Evolutionary conservation across 2,113 vertebrate genomes (phyloP), one percentile per base, ranked within the genome.

Genomic region (Alethe castanea): DNA sequence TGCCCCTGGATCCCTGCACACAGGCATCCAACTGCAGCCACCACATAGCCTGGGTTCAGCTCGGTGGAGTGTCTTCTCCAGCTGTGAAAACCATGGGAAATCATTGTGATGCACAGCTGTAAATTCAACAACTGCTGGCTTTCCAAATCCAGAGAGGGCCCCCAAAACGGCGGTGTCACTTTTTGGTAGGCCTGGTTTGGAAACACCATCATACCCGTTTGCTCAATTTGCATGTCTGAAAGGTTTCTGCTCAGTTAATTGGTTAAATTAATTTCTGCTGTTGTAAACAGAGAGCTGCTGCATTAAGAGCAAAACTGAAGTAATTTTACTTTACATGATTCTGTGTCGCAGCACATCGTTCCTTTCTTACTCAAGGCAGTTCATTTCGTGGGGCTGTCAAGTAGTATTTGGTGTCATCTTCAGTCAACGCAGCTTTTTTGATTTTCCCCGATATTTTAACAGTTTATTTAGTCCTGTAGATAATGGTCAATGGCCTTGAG

Each of bases 401-500:
- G 54, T 80, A 60, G 50, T 38, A 50, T 38, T 79, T 88, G 44
- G 70, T 48, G 70, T 84, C 61, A 66, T 80, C 76, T 57, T 67
- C 67, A 31, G 88, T 88, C 42, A 78, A 17, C 66, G 73, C 36
- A 22, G 82, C 54, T 72, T 85, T 93, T 89, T 54, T 40, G 6
- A 64, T 44, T 52, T 15, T 31, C 18, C 3, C 2, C 2, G 79
- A 81, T 73, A 50, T 36, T 83, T 89, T 81, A 81, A 54, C 86
- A 65, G 86, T 93, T 92, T 62, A 13, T 92, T 87, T 84, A 86
- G 61, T 78, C 87, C 81, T 33, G 38, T n/a, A 88, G 95, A 92
- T 82, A 92, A 73, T 86, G 95, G 84, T 92, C 94, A 91, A 78
- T 90, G 95, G 90, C 90, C 89, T 89, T 86, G 44, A 91, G 96